Evolutionary conservation across 2,797 vertebrate genomes (phyloP), one percentile per base, ranked within the genome.

Genomic region (Syncerus caffer): DNA sequence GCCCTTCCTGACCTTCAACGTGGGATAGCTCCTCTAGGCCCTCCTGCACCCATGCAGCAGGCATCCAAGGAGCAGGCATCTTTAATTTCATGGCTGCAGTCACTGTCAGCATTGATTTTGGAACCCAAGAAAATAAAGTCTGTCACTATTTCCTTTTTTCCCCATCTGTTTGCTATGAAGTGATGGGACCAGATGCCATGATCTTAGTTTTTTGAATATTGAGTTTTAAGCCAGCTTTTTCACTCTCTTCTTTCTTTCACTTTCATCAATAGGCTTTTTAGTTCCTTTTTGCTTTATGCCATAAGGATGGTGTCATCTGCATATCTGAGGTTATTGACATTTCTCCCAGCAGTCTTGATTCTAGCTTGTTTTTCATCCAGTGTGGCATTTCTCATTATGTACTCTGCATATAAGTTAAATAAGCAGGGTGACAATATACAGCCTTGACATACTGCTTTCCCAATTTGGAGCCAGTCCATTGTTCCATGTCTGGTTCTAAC

Each of bases 211-310:
- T 64, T 34, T 34, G 4, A 67, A 67, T 67, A 67, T 2, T 67
- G 64, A 34, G 8, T 34, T 67, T 34, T 34, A 67, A 67, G 64
- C 64, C 17, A 1, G 64, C n/a, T 34, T 67, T 67, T 67, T 67
- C 17, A 34, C 64, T 67, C 9, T 67, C n/a, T 5, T 34, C 64
- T 34, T 64, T n/a, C 62, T 67, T 67, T 67, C n/a, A 67, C 1
- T 34, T 67, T 67, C n/a, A 67, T 67, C 17, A 67, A 34, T 9
- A 67, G 64, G n/a, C 64, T 67, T 17, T 67, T 67, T 34, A 67
- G 17, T 21, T 67, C 64, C 64, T 67, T 4, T 21, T 67, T 0
- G 0, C 4, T 11, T 34, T 67, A 17, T 67, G 4, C n/a, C n/a
- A 21, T 34, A 34, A 67, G 9, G 17, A 8, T 67, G n/a, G 64